A percentile compares a stretch with the other conserved stretches of the same genome.
phyloP scores from a whole-genome alignment of 2,113 vertebrate genomes.

The Ceratotherium simum region DNA sequence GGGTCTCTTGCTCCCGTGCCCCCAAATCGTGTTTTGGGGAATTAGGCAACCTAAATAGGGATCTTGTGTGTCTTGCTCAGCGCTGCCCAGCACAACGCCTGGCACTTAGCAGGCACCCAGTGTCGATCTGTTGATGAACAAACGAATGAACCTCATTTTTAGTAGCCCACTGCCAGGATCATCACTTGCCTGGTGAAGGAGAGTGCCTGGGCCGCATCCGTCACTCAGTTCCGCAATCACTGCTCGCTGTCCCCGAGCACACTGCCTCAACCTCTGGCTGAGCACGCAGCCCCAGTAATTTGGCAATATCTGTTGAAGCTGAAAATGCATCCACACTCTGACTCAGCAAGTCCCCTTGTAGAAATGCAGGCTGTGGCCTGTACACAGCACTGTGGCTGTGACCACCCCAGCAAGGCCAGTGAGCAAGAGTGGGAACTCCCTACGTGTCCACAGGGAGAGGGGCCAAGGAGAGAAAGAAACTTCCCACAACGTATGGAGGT shows the following conservation, averaged over 20 bases:
- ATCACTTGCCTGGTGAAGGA: not conserved
- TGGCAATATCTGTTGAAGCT: not conserved
- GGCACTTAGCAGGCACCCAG: not conserved
- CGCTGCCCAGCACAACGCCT: not conserved
- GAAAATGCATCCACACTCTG: not conserved
- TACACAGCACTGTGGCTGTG: fast-evolving
- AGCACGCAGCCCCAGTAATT: not conserved
- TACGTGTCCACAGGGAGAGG: too few relatives aligned
- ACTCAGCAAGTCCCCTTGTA: not conserved
- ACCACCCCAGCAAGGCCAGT: not conserved
- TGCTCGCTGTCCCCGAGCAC: not conserved
- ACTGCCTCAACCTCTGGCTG: not conserved
- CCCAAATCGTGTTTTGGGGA: not conserved
- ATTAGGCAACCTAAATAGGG: not conserved
- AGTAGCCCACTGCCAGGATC: not conserved
- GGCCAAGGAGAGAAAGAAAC: not conserved
- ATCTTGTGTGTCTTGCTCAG: not conserved
- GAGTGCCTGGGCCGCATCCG: not conserved
- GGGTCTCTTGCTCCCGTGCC: not conserved
- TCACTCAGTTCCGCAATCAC: not conserved
- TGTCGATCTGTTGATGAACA: not conserved
- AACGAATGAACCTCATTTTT: not conserved
- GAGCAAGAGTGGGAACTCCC: not conserved
- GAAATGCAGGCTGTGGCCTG: not conserved
- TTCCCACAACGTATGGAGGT: not conserved